Conservation (phyloP, 2,888 invertebrate genomes). For the Mesorhabditis belari region DNA sequence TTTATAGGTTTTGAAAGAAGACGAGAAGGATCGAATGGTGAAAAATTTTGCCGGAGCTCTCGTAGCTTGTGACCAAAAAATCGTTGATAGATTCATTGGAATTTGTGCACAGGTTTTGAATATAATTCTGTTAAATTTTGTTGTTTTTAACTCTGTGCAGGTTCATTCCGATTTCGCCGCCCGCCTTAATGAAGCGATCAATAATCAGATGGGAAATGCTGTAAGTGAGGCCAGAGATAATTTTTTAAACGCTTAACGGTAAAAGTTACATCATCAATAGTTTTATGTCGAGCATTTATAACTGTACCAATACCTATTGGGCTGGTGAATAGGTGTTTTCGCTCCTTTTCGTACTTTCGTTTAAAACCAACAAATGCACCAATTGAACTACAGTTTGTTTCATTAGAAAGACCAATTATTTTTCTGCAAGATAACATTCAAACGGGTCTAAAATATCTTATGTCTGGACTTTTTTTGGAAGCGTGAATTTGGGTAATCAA, state of each 20-base stretch:
- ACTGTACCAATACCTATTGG: not conserved
- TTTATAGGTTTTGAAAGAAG: constrained; percentile 63
- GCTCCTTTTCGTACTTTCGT: too few species aligned
- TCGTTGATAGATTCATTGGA: constrained; percentile 68
- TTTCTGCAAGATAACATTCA: too few species aligned
- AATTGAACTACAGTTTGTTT: too few species aligned
- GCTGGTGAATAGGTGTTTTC: not conserved
- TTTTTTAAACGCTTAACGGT: too few species aligned
- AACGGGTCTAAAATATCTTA: too few species aligned
- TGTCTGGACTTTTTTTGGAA: too few species aligned
- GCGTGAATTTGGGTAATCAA: too few species aligned
- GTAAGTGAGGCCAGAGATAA: not conserved
- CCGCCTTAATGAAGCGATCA: not conserved
- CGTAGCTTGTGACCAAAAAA: constrained; percentile 73
- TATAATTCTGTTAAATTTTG: not conserved
- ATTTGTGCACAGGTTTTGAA: not conserved
- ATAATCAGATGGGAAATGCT: not conserved
- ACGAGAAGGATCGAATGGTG: constrained; percentile 68
- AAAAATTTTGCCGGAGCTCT: constrained; percentile 75
- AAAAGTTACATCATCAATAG: too few species aligned
- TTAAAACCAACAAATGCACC: too few species aligned
- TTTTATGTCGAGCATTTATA: too few species aligned
- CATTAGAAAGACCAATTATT: too few species aligned
- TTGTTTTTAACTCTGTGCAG: too few species aligned
- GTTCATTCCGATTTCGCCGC: not conserved